Percentiles rank a stretch among this genome's conserved stretches.
Conservation (phyloP, 2,888 invertebrate species). For the Molanna angustata region DNA sequence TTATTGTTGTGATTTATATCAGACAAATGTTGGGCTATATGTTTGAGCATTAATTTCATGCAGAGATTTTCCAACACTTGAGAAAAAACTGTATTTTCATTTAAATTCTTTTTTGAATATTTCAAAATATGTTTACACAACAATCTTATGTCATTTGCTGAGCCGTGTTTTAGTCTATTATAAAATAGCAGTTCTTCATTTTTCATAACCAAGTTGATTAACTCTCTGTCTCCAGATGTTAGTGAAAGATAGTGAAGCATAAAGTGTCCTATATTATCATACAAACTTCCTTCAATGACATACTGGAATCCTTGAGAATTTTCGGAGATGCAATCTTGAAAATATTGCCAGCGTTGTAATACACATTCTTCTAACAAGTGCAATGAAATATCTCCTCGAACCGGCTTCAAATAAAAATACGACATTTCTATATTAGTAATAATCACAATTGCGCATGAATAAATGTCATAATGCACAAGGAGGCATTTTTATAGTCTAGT, state of each 20-base stretch:
- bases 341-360: conserved; percentile 50
- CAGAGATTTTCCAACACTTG: conserved; percentile 41
- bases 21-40: conserved; percentile 43
- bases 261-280: conserved; percentile 61
- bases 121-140: conserved; percentile 45
- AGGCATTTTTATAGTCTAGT: no score
- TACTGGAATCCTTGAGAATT: conserved; percentile 49
- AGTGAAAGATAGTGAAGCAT: conserved; percentile 48
- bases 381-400: conserved; percentile 52
- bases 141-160: conserved; percentile 43
- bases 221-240: conserved; percentile 40
- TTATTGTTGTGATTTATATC: conserved; percentile 36
- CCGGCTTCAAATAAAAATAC: conserved; percentile 59
- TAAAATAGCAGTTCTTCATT: conserved; percentile 44
- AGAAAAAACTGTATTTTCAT: conserved; percentile 34
- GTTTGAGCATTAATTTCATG: conserved; percentile 43
- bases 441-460: neutral
- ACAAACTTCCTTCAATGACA: conserved; percentile 56
- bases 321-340: conserved; percentile 42
- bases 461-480: neutral
- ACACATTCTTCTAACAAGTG: conserved; percentile 56
- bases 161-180: conserved; percentile 38
- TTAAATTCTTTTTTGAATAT: conserved; percentile 40
- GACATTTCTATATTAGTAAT: conserved; percentile 44
- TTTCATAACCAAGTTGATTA: conserved; percentile 42